phyloP scores from a whole-genome alignment of 2,797 vertebrate genomes.

The Trachurus trachurus region DNA sequence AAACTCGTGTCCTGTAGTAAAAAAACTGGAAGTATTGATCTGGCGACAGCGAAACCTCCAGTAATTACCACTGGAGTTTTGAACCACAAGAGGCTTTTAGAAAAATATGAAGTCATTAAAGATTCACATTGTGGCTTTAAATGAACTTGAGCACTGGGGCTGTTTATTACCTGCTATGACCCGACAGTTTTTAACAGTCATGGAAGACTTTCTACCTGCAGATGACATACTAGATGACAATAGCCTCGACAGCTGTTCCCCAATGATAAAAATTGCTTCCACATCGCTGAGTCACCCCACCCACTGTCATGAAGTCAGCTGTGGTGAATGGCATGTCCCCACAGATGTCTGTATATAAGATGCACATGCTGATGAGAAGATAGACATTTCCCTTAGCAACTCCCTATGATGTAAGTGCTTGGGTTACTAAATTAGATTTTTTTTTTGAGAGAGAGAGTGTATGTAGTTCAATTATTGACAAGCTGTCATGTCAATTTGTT shows the following conservation, averaged over 20 bases:
- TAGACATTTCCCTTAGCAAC: conserved; percentile 9
- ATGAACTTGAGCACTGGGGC: conserved; percentile 18
- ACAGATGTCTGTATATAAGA: conserved; percentile 21
- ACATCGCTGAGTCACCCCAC: conserved; percentile 7
- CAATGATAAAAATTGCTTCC: conserved; percentile 26
- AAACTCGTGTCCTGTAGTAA: conserved; percentile 42
- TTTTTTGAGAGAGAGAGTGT: conserved; percentile 34
- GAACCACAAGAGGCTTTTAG: conserved; percentile 30
- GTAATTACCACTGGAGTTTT: conserved; percentile 43
- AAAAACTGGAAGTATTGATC: conserved; percentile 64
- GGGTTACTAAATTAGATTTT: conserved; percentile 43
- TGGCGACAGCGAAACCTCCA: conserved; percentile 22
- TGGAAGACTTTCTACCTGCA: conserved; percentile 19
- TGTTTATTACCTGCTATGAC: conserved; percentile 19
- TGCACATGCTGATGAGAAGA: conserved; percentile 16
- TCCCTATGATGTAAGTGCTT: conserved; percentile 31
- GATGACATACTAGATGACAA: conserved; percentile 6
- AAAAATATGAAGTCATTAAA: conserved; percentile 24
- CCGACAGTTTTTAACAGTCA: not conserved
- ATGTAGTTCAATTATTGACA: conserved; percentile 54
- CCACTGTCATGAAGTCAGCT: not conserved
- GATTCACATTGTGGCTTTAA: conserved; percentile 36
- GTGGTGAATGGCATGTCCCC: conserved; percentile 17
- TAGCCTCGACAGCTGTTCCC: conserved; percentile 8
- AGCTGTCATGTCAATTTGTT: conserved; percentile 58